A percentile compares a stretch with the other conserved stretches of the same genome.
Conservation (phyloP, 2,888 invertebrate species). For the Brachyptera putata region DNA sequence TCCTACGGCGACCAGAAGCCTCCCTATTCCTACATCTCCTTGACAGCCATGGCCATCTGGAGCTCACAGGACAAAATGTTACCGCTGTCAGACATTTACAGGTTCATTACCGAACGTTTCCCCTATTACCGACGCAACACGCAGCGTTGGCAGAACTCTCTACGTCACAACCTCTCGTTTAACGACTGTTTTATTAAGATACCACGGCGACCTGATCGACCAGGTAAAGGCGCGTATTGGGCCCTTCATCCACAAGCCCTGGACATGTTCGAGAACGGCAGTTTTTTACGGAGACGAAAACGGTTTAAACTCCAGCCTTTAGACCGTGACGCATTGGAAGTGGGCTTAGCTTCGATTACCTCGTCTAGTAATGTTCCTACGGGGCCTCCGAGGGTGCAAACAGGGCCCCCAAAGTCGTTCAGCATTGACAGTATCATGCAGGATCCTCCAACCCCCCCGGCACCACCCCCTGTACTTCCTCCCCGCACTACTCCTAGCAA, state of each 20-base stretch:
- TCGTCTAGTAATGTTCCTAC: neutral
- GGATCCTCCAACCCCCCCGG: conserved; percentile 27
- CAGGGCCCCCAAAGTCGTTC: conserved; percentile 39
- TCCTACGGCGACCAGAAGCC: conserved; percentile 99
- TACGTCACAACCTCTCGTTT: conserved; percentile 90
- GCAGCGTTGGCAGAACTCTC: conserved; percentile 70
- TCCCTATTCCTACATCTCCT: conserved; percentile 97
- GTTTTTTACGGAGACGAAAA: conserved; percentile 71
- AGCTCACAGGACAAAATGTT: conserved; percentile 89
- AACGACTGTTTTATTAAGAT: conserved; percentile 96
- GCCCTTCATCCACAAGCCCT: conserved; percentile 73
- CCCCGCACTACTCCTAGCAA: conserved; percentile 3
- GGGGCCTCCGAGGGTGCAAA: conserved; percentile 42
- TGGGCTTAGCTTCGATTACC: conserved; percentile 26
- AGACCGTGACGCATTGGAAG: conserved; percentile 55
- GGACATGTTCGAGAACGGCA: conserved; percentile 87
- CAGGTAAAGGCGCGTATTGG: conserved; percentile 84
- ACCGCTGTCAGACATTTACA: conserved; percentile 82
- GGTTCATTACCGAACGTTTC: conserved; percentile 89
- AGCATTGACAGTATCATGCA: conserved; percentile 43
- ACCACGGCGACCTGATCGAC: conserved; percentile 70
- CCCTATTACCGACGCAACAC: conserved; percentile 83
- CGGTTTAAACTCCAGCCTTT: conserved; percentile 77
- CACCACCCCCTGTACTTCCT: conserved; percentile 20
- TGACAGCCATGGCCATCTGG: conserved; percentile 99